These are phyloP conservation scores for Drosophila jambulina DNA, from an alignment of 1,140 invertebrate genomes.

Conservation along the genomic window DNA sequence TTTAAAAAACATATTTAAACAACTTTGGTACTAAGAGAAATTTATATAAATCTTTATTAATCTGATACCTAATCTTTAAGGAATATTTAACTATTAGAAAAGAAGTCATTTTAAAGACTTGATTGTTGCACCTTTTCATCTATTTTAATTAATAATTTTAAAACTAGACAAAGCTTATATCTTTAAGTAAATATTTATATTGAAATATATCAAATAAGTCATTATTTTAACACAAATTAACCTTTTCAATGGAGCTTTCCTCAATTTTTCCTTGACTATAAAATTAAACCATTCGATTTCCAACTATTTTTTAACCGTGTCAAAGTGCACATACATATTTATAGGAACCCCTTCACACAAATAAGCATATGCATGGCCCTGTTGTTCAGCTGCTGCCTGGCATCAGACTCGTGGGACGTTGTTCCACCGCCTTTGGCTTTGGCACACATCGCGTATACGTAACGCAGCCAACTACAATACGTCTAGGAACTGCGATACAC, in stretches of 20 bases:
- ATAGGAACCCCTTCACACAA: constrained; percentile 32
- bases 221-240: no score
- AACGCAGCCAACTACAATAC: constrained; percentile 62
- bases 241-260: fast-evolving
- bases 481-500: constrained; percentile 40
- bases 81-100: neutral
- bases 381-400: constrained; percentile 74
- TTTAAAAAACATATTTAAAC: no score
- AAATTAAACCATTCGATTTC: neutral
- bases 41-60: neutral
- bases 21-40: no score
- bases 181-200: neutral
- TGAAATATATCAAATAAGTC: neutral
- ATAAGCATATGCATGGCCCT: constrained; percentile 78
- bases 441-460: constrained; percentile 73
- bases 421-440: constrained; percentile 47
- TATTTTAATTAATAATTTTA: no score
- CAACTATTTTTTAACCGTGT: constrained; percentile 3
- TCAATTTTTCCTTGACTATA: no score
- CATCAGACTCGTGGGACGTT: constrained; percentile 59
- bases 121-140: neutral
- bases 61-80: no score
- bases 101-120: neutral
- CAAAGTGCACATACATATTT: constrained; percentile 38
- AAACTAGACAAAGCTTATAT: neutral